A percentile compares a stretch with the other conserved stretches of the same genome.
phyloP scores from a whole-genome alignment of 2,113 vertebrate species.

The Serilophus lunatus region DNA sequence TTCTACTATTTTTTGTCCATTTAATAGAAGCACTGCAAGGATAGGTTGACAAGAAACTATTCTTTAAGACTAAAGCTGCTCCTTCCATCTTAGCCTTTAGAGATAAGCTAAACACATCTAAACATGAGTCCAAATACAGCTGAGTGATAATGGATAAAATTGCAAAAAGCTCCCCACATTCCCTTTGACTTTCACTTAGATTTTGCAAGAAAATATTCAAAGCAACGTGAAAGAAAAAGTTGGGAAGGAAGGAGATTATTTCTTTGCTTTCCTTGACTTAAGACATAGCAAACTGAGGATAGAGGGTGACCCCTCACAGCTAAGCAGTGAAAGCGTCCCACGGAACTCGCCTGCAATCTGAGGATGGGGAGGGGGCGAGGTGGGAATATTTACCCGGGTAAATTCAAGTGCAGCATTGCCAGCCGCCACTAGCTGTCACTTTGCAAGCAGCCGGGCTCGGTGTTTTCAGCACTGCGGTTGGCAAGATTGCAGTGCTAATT shows the following conservation, averaged over 20 bases:
- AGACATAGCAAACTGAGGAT: neutral
- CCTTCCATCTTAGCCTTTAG: neutral
- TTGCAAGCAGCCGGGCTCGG: slow-evolving; percentile 60
- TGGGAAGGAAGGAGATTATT: neutral
- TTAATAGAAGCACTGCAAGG: neutral
- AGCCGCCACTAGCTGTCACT: slow-evolving; percentile 86
- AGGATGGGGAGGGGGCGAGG: slow-evolving; percentile 20
- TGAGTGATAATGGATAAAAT: rapidly evolving
- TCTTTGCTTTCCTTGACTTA: neutral
- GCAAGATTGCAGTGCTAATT: slow-evolving; percentile 81
- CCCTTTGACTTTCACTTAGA: neutral
- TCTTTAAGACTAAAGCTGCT: neutral
- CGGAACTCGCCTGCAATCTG: neutral
- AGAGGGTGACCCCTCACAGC: neutral
- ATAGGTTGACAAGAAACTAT: neutral
- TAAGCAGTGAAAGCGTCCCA: neutral
- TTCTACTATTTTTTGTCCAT: neutral
- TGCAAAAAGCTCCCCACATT: neutral
- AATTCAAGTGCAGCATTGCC: slow-evolving; percentile 69
- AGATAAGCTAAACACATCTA: neutral
- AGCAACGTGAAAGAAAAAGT: neutral
- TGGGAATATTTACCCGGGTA: slow-evolving; percentile 58
- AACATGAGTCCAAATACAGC: neutral
- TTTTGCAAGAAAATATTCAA: neutral
- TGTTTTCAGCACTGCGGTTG: slow-evolving; percentile 83